Conservation (phyloP, 1,140 invertebrate species). For the Apolygus lucorum region DNA sequence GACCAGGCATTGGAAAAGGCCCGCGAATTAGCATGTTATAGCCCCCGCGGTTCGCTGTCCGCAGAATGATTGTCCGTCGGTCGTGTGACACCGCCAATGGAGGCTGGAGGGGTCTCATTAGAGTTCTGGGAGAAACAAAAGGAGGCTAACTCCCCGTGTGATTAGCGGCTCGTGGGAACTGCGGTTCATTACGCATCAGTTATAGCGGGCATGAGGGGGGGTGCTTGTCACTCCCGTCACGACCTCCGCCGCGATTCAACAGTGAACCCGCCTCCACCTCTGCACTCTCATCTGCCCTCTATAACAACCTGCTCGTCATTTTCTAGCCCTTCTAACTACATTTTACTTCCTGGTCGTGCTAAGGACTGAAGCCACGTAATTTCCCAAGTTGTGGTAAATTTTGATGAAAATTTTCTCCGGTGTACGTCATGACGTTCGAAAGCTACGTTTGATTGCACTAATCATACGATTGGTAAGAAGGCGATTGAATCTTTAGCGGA, state of each 20-base stretch:
- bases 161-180: slow-evolving; percentile 16
- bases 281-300: not conserved
- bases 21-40: slow-evolving; percentile 10
- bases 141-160: slow-evolving; percentile 12
- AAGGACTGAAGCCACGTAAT: too few relatives aligned
- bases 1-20: not conserved
- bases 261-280: not conserved
- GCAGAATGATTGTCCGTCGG: slow-evolving; percentile 9
- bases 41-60: slow-evolving; percentile 1
- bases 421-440: too few relatives aligned
- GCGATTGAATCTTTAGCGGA: too few relatives aligned
- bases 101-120: slow-evolving; percentile 3
- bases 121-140: slow-evolving; percentile 11
- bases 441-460: too few relatives aligned
- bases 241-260: not conserved
- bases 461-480: too few relatives aligned
- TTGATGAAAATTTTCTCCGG: too few relatives aligned
- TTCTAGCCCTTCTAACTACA: too few relatives aligned
- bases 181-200: slow-evolving; percentile 14
- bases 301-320: slow-evolving; percentile 11
- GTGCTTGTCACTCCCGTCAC: slow-evolving; percentile 10
- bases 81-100: not conserved
- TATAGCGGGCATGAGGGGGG: not conserved
- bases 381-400: too few relatives aligned
- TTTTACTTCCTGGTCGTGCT: too few relatives aligned